Percentiles rank a stretch among this genome's conserved stretches.
These are phyloP conservation scores for Rousettus madagascariensis DNA, from an alignment of 2,797 vertebrate genomes.

Conservation along the genomic window DNA sequence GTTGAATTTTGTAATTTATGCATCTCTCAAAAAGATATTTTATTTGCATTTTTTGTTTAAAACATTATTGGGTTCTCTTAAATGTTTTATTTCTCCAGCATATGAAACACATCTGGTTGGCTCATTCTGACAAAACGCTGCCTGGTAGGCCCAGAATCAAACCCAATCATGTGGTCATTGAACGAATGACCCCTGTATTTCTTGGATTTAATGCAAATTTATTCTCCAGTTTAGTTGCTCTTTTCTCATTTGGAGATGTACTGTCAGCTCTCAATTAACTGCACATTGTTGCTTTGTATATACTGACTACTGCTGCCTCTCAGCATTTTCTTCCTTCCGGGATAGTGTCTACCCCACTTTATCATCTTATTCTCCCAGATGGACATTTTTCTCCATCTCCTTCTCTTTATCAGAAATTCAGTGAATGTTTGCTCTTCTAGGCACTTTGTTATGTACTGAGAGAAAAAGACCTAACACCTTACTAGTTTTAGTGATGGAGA, in stretches of 20 bases:
- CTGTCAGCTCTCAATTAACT: neutral
- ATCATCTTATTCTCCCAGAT: neutral
- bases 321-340: neutral
- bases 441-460: neutral
- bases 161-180: neutral
- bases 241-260: neutral
- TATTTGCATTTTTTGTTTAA: neutral
- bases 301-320: neutral
- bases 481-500: neutral
- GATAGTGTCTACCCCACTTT: neutral
- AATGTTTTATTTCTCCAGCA: neutral
- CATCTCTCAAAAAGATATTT: neutral
- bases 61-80: neutral
- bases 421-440: neutral
- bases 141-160: neutral
- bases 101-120: neutral
- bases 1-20: neutral
- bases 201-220: neutral
- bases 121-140: neutral
- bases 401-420: neutral
- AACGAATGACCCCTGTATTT: neutral
- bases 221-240: neutral
- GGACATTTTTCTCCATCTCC: neutral
- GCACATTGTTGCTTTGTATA: neutral
- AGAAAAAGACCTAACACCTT: neutral